A percentile compares a stretch with the other conserved stretches of the same genome.
phyloP scores from a whole-genome alignment of 2,888 invertebrate genomes.

The Epinotia nisella region DNA sequence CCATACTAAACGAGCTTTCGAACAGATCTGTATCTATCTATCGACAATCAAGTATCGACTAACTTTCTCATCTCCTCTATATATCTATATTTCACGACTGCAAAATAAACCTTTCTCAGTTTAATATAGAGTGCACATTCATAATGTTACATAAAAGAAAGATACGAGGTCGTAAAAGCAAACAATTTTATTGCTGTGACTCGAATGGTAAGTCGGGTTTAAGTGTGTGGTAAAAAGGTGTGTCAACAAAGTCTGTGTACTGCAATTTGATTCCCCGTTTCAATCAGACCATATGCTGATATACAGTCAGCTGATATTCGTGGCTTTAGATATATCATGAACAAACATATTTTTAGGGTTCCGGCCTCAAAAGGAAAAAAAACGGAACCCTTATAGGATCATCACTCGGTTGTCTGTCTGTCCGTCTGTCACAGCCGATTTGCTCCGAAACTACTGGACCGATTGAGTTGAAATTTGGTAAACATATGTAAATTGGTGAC shows the following conservation, averaged over 20 bases:
- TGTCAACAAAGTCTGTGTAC: slow-evolving; percentile 11
- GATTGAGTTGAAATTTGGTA: no score
- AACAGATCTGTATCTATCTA: slow-evolving; percentile 24
- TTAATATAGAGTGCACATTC: slow-evolving; percentile 6
- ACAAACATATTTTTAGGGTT: no score
- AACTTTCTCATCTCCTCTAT: not conserved
- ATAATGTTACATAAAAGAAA: not conserved
- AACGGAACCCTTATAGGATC: no score
- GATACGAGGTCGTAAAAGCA: not conserved
- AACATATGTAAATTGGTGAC: no score
- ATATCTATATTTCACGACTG: not conserved
- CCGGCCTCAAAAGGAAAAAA: no score
- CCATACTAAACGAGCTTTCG: slow-evolving; percentile 16
- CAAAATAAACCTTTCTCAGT: not conserved
- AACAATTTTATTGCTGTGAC: slow-evolving; percentile 1
- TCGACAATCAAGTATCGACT: slow-evolving; percentile 20
- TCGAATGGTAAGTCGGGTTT: slow-evolving; percentile 16
- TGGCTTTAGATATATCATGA: no score
- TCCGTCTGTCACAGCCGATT: no score
- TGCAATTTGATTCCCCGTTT: slow-evolving; percentile 24
- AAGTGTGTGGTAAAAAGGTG: slow-evolving; percentile 22
- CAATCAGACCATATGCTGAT: slow-evolving; percentile 30
- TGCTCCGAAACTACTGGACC: no score
- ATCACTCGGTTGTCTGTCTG: no score
- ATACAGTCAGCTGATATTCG: not conserved